Evolutionary conservation across 2,888 invertebrate genomes (phyloP).

Genomic region (Tribolium freemani): DNA sequence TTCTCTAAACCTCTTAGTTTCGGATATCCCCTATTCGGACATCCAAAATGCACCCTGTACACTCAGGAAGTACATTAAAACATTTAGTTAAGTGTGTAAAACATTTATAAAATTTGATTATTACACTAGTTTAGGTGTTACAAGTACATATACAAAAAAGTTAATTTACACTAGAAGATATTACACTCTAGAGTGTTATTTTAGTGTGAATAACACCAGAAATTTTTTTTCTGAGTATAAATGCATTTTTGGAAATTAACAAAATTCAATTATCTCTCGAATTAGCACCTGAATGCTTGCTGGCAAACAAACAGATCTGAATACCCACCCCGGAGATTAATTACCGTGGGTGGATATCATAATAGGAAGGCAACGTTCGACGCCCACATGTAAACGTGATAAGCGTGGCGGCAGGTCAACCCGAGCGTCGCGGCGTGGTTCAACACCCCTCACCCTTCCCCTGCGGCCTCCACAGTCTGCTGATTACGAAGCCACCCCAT

Average conservation of each 20-base stretch:
- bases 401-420: slow-evolving; percentile 66
- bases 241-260: not conserved
- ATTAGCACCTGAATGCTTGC: not conserved
- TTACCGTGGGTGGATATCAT: slow-evolving; percentile 30
- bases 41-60: too few relatives aligned
- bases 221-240: not conserved
- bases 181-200: too few relatives aligned
- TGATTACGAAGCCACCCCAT: slow-evolving; percentile 61
- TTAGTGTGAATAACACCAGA: too few relatives aligned
- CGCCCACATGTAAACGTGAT: slow-evolving; percentile 54
- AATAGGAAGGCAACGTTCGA: slow-evolving; percentile 7
- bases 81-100: too few relatives aligned
- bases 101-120: too few relatives aligned
- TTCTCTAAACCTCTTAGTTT: too few relatives aligned
- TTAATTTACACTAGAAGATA: too few relatives aligned
- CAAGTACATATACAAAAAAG: too few relatives aligned
- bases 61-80: too few relatives aligned
- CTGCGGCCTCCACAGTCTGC: slow-evolving; percentile 58
- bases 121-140: too few relatives aligned
- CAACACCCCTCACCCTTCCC: slow-evolving; percentile 56
- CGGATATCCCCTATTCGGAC: too few relatives aligned
- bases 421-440: slow-evolving; percentile 64
- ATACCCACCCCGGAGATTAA: slow-evolving; percentile 24
- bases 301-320: not conserved
- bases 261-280: not conserved